Conservation (phyloP, 30 jellyfish, hydroid and myxozoan species). For the Hydractinia symbiolongicarpus region DNA sequence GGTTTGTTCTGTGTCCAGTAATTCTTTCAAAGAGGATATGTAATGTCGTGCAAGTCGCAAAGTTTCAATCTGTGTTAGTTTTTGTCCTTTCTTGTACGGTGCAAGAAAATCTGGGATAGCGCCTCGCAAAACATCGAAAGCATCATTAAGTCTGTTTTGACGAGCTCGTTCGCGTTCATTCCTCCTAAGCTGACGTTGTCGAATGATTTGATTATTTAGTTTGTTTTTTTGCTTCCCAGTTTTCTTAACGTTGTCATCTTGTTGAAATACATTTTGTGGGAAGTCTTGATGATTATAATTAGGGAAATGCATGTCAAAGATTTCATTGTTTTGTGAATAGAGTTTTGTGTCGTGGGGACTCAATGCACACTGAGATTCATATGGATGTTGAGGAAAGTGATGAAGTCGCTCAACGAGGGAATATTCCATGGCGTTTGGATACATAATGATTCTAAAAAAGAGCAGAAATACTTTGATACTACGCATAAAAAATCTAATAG, state of each 20-base stretch:
- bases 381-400: too few relatives aligned
- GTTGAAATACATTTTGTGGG: neutral
- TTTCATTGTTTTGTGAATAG: too few relatives aligned
- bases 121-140: conserved; percentile 92
- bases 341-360: too few relatives aligned
- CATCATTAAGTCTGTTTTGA: conserved; percentile 89
- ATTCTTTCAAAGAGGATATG: conserved; percentile 69
- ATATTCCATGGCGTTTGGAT: too few relatives aligned
- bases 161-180: conserved; percentile 98
- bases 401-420: too few relatives aligned
- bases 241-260: neutral
- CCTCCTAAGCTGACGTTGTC: conserved; percentile 86
- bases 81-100: conserved; percentile 90
- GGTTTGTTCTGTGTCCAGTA: conserved; percentile 45
- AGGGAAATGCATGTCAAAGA: neutral
- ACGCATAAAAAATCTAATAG: too few relatives aligned
- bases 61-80: conserved; percentile 95
- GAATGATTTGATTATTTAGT: neutral
- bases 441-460: too few relatives aligned
- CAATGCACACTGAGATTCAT: too few relatives aligned
- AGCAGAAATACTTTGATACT: too few relatives aligned
- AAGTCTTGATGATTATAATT: conserved; percentile 10
- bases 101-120: conserved; percentile 86
- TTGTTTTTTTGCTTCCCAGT: neutral
- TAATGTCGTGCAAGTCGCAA: conserved; percentile 92